Evolutionary conservation across 2,888 invertebrate species (phyloP).

Genomic region (Hemithea aestivaria): DNA sequence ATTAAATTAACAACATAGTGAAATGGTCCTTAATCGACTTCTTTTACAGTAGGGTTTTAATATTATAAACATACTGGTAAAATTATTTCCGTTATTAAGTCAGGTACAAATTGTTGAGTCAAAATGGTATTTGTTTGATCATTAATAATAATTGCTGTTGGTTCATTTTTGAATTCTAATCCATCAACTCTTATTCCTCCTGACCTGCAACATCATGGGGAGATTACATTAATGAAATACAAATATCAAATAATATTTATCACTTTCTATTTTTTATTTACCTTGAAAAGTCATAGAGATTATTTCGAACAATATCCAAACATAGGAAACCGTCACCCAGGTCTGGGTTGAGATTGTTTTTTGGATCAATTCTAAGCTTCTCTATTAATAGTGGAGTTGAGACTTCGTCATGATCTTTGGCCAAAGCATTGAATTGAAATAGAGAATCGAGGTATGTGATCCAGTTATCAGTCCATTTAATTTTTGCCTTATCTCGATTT

Average conservation of each 20-base stretch:
- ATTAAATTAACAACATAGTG: background rate
- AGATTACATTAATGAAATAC: background rate
- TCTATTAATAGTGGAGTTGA: slow-evolving; percentile 31
- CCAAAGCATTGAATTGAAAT: slow-evolving; percentile 34
- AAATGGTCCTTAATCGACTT: no score
- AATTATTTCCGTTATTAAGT: slow-evolving; percentile 29
- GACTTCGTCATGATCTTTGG: slow-evolving; percentile 30
- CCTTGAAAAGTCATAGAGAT: slow-evolving; percentile 22
- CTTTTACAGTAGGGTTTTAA: no score
- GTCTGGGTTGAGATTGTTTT: slow-evolving; percentile 21
- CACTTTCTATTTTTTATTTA: no score
- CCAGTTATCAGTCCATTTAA: slow-evolving; percentile 38
- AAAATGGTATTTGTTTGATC: slow-evolving; percentile 29
- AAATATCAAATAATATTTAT: no score
- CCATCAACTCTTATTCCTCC: slow-evolving; percentile 34
- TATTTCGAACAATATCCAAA: slow-evolving; percentile 24
- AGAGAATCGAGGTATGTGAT: slow-evolving; percentile 36
- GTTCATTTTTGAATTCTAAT: slow-evolving; percentile 29
- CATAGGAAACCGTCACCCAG: slow-evolving; percentile 13
- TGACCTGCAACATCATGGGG: slow-evolving; percentile 30
- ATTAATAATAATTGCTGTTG: slow-evolving; percentile 17
- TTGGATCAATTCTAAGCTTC: slow-evolving; percentile 28
- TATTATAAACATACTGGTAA: slow-evolving; percentile 33
- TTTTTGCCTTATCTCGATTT: slow-evolving; percentile 25
- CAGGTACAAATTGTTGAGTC: slow-evolving; percentile 32